Percentiles rank a stretch among this genome's conserved stretches.
phyloP scores from a whole-genome alignment of 1,140 invertebrate species.

The Reticulitermes speratus region DNA sequence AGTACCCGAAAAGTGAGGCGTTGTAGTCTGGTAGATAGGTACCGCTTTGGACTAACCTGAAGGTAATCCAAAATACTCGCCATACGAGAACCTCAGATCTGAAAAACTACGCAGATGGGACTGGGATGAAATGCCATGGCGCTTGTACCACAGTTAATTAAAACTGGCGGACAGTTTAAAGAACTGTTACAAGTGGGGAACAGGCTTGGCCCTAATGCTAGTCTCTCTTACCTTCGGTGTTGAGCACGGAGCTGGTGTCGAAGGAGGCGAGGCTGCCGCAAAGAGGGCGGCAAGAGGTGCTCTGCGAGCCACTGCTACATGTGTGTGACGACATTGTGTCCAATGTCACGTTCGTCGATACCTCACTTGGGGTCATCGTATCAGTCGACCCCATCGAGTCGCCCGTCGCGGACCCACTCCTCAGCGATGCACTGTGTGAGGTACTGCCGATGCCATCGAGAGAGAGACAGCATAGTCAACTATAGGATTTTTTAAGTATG shows the following conservation, averaged over 20 bases:
- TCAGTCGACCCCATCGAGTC: conserved; percentile 52
- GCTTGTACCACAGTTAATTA: too few relatives aligned
- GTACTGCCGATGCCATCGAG: conserved; percentile 10
- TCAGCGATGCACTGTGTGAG: conserved; percentile 25
- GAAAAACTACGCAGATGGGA: too few relatives aligned
- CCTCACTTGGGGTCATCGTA: conserved; percentile 49
- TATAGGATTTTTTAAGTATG: background rate
- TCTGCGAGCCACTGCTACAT: conserved; percentile 45
- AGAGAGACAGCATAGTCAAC: background rate
- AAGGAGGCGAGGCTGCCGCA: conserved; percentile 54
- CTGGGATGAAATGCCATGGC: too few relatives aligned
- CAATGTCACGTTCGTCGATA: conserved; percentile 50
- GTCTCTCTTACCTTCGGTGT: conserved; percentile 48
- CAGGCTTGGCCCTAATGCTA: too few relatives aligned
- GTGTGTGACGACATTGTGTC: conserved; percentile 51
- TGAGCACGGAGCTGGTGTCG: conserved; percentile 51
- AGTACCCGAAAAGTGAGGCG: too few relatives aligned
- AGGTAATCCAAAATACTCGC: too few relatives aligned
- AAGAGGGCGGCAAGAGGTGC: conserved; percentile 50
- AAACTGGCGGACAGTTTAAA: too few relatives aligned
- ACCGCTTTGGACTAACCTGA: too few relatives aligned
- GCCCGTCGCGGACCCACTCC: conserved; percentile 33
- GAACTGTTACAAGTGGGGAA: too few relatives aligned
- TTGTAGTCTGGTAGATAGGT: too few relatives aligned
- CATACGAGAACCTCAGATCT: too few relatives aligned